phyloP scores from a whole-genome alignment of 2,113 vertebrate species.

The Sander lucioperca region DNA sequence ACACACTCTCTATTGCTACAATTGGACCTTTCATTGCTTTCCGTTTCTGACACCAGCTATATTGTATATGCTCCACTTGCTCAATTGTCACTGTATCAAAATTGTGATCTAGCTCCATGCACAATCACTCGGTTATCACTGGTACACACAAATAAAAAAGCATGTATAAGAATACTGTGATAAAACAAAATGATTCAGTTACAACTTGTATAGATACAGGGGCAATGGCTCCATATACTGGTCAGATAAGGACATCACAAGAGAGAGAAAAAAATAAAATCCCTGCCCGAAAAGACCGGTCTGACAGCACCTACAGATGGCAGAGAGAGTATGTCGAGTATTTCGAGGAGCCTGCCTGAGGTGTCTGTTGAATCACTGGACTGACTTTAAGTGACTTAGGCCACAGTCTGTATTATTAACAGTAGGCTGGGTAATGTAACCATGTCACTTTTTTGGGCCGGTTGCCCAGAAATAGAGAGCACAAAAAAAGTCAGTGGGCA shows the following conservation, averaged over 20 bases:
- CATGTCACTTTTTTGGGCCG: constrained; percentile 41
- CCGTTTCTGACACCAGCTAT: constrained; percentile 67
- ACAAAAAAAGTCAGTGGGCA: constrained; percentile 63
- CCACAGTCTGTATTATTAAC: constrained; percentile 54
- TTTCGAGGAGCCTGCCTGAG: constrained; percentile 69
- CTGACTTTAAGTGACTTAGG: constrained; percentile 60
- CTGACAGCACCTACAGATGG: constrained; percentile 66
- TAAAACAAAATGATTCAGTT: constrained; percentile 58
- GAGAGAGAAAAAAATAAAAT: constrained; percentile 31
- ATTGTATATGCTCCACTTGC: constrained; percentile 69
- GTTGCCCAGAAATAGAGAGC: constrained; percentile 40
- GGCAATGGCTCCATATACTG: constrained; percentile 72
- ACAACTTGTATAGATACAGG: constrained; percentile 56
- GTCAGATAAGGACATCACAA: constrained; percentile 67
- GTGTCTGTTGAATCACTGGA: constrained; percentile 61
- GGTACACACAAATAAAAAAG: constrained; percentile 42
- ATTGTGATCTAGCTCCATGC: constrained; percentile 64
- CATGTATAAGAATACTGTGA: constrained; percentile 73
- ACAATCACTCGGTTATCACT: constrained; percentile 69
- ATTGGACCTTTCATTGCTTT: constrained; percentile 80
- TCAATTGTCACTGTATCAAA: constrained; percentile 62
- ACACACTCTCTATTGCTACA: constrained; percentile 82
- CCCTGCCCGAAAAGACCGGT: constrained; percentile 60
- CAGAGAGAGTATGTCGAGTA: constrained; percentile 57
- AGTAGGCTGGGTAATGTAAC: constrained; percentile 62